Base-by-base conservation (phyloP, 2,113 vertebrate species). In the Siniperca knerii region DNA sequence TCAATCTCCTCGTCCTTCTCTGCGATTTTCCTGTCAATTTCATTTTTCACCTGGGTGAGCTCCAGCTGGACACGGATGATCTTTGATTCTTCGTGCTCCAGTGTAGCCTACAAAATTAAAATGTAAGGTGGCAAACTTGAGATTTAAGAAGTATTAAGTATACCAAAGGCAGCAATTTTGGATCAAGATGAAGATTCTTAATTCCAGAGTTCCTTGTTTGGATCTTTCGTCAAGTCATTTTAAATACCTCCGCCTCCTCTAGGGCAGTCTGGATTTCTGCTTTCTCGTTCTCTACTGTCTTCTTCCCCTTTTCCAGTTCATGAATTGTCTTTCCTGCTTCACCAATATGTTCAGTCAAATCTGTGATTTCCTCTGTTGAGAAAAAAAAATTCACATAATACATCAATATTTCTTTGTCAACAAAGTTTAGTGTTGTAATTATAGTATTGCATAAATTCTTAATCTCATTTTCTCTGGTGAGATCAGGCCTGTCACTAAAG, bases 271-370 rank as follows among this genome's bases (percentile, higher is more conserved):
- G 97, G 16, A 98, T 90, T 93, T 98, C 97, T 81, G 93, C 87
- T 86, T 97, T 98, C 75, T 98, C 97, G 60, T 91, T 88, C 66
- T 98, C 93, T 54, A 87, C 92, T n/a, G 94, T 91, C 92, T 98
- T 98, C 91, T 97, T 98, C 21, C 96, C 80, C 89, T 98, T 98
- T 85, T 98, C 97, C 75, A 98, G 85, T 87, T 98, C 97, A 82
- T 97, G 96, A 33, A 97, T 96, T 0, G 95, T 96, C 85, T 98
- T 98, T 69, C 97, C 96, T 21, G 91, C 91, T 78, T 97, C 97
- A 52, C 91, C 93, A 85, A 95, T 82, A 60, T 94, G 92, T 75
- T 95, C 94, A 77, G 75, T 94, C 72, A 95, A 75, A 66, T 95
- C 95, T 6, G 93, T 89, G 72, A 95, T 94, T 79, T 95, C 95